These are phyloP conservation scores for Tamandua tetradactyla DNA, from an alignment of 2,797 vertebrate species.

Conservation along the genomic window DNA sequence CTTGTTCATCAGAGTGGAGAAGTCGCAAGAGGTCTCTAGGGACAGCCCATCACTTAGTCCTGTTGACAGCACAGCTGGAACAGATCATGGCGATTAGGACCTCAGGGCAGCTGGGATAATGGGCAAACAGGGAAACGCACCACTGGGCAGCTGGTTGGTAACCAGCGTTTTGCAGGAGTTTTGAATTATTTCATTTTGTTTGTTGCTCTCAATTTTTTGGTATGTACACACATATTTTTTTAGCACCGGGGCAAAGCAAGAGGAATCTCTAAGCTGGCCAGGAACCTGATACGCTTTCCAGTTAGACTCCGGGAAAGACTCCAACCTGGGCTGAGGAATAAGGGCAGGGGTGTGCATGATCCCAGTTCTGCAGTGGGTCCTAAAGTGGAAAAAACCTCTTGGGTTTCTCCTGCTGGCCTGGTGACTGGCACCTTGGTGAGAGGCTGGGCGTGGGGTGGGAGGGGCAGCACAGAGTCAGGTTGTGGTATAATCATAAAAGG, in stretches of 20 bases:
- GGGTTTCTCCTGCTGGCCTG: background rate
- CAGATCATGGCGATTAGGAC: background rate
- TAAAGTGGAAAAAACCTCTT: background rate
- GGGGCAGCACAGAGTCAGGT: background rate
- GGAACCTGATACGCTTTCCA: background rate
- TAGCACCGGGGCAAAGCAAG: background rate
- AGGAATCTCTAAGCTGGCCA: background rate
- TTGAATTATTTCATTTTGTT: background rate
- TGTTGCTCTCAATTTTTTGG: background rate
- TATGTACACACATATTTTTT: background rate
- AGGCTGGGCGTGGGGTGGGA: background rate
- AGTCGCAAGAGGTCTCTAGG: background rate
- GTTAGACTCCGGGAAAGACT: background rate
- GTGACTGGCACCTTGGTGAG: background rate
- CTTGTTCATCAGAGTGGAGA: background rate
- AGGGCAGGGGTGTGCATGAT: accelerated
- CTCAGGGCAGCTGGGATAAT: background rate
- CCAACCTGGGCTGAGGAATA: background rate
- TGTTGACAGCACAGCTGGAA: background rate
- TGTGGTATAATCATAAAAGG: background rate
- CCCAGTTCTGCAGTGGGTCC: background rate
- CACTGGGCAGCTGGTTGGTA: background rate
- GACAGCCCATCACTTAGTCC: background rate
- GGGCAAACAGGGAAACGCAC: background rate
- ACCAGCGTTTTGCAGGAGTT: background rate